Conservation (phyloP, 2,113 vertebrate species). For the Chamaea fasciata region DNA sequence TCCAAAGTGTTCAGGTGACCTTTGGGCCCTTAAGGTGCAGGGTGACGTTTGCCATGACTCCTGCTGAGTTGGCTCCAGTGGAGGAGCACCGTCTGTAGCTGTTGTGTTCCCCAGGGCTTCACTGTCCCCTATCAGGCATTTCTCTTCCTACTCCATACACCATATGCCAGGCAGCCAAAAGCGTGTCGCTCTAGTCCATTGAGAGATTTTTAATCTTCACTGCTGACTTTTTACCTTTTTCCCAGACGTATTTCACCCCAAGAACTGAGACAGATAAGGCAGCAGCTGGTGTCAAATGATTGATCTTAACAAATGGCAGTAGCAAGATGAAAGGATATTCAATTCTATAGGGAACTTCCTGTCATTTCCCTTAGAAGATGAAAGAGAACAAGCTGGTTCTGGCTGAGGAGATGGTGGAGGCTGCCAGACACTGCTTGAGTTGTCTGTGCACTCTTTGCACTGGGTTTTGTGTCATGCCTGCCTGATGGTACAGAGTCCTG, state of each 20-base stretch:
- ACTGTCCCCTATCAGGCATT: background rate
- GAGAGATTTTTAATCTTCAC: constrained; percentile 25
- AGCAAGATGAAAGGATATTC: constrained; percentile 1
- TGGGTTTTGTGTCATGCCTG: background rate
- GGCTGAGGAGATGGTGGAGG: background rate
- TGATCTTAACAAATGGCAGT: background rate
- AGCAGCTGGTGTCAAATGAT: constrained; percentile 22
- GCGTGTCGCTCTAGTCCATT: background rate
- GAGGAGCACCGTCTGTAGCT: background rate
- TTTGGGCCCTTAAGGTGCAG: background rate
- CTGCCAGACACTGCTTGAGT: background rate
- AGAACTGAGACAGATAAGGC: constrained; percentile 9
- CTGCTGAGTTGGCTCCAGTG: background rate
- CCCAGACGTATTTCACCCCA: constrained; percentile 30
- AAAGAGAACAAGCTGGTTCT: background rate
- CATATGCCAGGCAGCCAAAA: background rate
- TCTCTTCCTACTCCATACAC: background rate
- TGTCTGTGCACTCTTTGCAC: background rate
- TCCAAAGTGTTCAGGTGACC: background rate
- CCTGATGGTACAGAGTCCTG: background rate
- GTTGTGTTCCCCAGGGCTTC: background rate
- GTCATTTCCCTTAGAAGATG: background rate
- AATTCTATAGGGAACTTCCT: background rate
- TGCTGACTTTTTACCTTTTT: constrained; percentile 34
- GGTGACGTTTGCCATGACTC: background rate